Conservation (phyloP, 2,113 vertebrate genomes). For the Cairina moschata region DNA sequence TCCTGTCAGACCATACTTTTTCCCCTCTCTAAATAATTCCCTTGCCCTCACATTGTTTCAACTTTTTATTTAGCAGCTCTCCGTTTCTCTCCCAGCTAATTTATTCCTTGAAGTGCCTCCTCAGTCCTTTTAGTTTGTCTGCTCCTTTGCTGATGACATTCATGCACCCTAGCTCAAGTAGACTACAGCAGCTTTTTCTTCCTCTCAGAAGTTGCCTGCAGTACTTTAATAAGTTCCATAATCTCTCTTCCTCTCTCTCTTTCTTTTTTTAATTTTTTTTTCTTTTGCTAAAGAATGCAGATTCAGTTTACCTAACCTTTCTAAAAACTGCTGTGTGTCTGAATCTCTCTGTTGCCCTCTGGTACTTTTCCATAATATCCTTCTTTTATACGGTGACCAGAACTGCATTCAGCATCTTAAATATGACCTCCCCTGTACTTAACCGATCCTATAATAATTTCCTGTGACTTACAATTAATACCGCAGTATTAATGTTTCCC, state of each 20-base stretch:
- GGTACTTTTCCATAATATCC: constrained; percentile 58
- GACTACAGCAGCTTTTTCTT: constrained; percentile 3
- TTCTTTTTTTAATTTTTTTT: neutral
- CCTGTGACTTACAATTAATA: constrained; percentile 73
- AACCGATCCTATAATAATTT: constrained; percentile 69
- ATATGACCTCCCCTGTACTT: constrained; percentile 60
- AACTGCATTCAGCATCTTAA: constrained; percentile 38
- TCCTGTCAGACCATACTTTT: neutral
- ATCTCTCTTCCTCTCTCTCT: neutral
- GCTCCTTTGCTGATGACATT: constrained; percentile 47
- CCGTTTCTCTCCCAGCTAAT: constrained; percentile 44
- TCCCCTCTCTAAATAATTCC: constrained; percentile 18
- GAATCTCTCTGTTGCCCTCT: constrained; percentile 69
- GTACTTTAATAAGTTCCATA: constrained; percentile 38
- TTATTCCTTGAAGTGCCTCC: constrained; percentile 42
- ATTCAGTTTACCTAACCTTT: constrained; percentile 63
- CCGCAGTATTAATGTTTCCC: constrained; percentile 61
- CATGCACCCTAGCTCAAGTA: constrained; percentile 24
- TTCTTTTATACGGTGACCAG: constrained; percentile 63
- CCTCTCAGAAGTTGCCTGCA: constrained; percentile 14
- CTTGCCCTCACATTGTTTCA: constrained; percentile 48
- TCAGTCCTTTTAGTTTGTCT: constrained; percentile 15
- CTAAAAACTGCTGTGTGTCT: constrained; percentile 9
- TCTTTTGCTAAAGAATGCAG: constrained; percentile 24
- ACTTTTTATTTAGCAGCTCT: constrained; percentile 48